phyloP scores from a whole-genome alignment of 2,113 vertebrate species.

The Chaetodon trifascialis region DNA sequence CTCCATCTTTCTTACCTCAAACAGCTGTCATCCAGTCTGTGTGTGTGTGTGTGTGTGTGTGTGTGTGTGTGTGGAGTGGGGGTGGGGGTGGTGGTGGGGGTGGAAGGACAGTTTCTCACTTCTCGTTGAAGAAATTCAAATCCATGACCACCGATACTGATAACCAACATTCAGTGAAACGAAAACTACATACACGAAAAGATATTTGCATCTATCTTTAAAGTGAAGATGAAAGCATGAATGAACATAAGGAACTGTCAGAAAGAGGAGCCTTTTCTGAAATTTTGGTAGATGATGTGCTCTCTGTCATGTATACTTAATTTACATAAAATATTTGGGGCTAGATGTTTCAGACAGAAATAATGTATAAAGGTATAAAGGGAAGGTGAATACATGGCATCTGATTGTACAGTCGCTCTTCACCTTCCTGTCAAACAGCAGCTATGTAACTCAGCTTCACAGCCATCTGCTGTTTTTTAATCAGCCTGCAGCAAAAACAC shows the following conservation, averaged over 20 bases:
- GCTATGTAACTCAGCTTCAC: neutral
- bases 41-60: neutral
- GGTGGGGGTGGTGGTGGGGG: neutral
- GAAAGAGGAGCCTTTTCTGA: neutral
- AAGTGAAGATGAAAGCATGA: neutral
- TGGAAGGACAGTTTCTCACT: constrained; percentile 50
- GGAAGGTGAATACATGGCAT: neutral
- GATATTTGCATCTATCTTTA: neutral
- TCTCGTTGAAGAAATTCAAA: constrained; percentile 44
- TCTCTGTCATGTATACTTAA: neutral
- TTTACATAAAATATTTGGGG: too few species aligned
- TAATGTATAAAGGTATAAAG: neutral
- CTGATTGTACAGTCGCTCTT: neutral
- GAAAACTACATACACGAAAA: constrained; percentile 15
- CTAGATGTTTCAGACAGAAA: neutral
- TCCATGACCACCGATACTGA: neutral
- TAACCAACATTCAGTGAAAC: neutral
- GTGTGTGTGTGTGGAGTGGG: neutral
- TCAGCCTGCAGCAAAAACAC: neutral
- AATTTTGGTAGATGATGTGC: neutral
- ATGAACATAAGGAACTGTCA: neutral
- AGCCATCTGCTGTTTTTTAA: neutral
- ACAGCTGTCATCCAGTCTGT: constrained; percentile 22
- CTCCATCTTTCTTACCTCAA: neutral
- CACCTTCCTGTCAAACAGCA: neutral